Evolutionary conservation across 2,113 vertebrate species (phyloP).

Genomic region (Meriones unguiculatus): DNA sequence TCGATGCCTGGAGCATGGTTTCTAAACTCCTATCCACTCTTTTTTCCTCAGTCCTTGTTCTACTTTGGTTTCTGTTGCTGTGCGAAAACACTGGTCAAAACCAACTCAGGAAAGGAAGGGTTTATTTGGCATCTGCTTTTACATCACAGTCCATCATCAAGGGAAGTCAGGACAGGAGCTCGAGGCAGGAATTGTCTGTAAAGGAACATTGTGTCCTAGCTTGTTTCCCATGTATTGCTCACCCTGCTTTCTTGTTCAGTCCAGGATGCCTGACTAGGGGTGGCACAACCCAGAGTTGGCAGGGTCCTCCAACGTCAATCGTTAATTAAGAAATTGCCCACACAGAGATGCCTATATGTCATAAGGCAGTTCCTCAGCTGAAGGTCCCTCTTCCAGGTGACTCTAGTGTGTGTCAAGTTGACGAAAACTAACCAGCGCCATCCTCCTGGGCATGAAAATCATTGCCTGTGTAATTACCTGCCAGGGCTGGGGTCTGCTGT

Average conservation of each 20-base stretch:
- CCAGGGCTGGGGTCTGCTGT: neutral
- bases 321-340: neutral
- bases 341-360: neutral
- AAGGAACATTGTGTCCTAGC: neutral
- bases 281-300: neutral
- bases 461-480: neutral
- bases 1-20: neutral
- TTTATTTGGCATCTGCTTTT: neutral
- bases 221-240: neutral
- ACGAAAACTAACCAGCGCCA: neutral
- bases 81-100: neutral
- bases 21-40: neutral
- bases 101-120: neutral
- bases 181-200: neutral
- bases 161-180: no score
- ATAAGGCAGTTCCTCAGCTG: neutral
- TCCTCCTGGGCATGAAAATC: neutral
- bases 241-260: neutral
- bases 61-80: neutral
- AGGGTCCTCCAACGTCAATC: neutral
- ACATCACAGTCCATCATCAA: neutral
- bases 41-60: neutral
- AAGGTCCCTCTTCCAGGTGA: neutral
- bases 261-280: neutral
- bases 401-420: neutral